phyloP scores from a whole-genome alignment of 2,888 invertebrate genomes.

The Stratiomys singularior region DNA sequence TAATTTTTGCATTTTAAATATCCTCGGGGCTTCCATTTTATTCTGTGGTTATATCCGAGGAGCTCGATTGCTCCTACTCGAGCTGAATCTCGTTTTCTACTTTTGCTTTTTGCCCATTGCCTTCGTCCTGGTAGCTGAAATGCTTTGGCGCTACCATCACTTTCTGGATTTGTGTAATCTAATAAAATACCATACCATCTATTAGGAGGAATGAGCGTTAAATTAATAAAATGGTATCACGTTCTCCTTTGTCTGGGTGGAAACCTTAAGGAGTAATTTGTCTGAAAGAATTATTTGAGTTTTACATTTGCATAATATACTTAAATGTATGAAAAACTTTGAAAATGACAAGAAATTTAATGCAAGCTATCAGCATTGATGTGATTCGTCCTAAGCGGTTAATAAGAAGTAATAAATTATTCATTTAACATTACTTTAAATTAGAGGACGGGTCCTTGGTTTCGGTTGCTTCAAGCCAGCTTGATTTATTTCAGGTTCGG shows the following conservation, averaged over 20 bases:
- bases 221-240: slow-evolving; percentile 25
- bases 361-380: no score
- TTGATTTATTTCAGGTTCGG: no score
- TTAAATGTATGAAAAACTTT: background rate
- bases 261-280: background rate
- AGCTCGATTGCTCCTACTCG: slow-evolving; percentile 30
- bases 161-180: slow-evolving; percentile 27
- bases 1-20: slow-evolving; percentile 57
- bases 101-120: background rate
- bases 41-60: slow-evolving; percentile 46
- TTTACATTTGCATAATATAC: background rate
- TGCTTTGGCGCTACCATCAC: background rate
- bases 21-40: slow-evolving; percentile 56
- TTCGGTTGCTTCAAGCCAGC: no score
- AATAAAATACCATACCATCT: slow-evolving; percentile 17
- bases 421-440: no score
- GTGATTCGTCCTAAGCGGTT: no score
- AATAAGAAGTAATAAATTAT: no score
- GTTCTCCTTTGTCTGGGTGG: background rate
- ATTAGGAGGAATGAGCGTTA: background rate
- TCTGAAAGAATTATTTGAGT: slow-evolving; percentile 15
- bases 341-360: background rate
- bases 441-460: no score
- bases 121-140: background rate
- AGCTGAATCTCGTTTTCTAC: background rate